Conservation (phyloP, 2,888 invertebrate genomes). For the Cheiracanthium punctorium region DNA sequence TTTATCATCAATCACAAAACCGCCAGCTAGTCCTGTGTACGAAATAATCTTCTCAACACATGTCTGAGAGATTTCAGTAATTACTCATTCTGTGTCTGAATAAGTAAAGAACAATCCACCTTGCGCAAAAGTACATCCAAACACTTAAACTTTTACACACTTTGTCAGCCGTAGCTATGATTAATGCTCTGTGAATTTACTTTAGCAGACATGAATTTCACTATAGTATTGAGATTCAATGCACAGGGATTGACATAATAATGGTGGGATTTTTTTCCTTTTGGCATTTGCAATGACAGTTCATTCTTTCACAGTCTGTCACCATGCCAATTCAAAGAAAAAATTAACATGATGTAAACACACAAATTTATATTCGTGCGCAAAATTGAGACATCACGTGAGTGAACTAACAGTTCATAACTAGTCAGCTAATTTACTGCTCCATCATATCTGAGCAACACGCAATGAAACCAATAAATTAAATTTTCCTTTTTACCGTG, state of each 20-base stretch:
- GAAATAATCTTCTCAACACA: too few species aligned
- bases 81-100: too few species aligned
- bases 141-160: too few species aligned
- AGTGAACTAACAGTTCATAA: background rate
- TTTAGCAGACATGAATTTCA: too few species aligned
- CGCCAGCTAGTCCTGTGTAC: too few species aligned
- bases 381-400: background rate
- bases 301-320: background rate
- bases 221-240: too few species aligned
- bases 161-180: background rate
- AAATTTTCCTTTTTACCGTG: background rate
- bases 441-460: background rate
- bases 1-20: too few species aligned
- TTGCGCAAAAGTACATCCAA: too few species aligned
- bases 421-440: background rate
- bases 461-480: background rate
- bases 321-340: background rate
- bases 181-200: background rate
- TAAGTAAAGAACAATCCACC: too few species aligned
- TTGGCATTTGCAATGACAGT: background rate
- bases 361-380: background rate
- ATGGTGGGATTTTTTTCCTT: background rate
- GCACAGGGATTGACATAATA: background rate
- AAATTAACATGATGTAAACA: background rate
- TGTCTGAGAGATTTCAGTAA: too few species aligned